Evolutionary conservation across 2,797 vertebrate species (phyloP).

Genomic region (Liparis tanakae): DNA sequence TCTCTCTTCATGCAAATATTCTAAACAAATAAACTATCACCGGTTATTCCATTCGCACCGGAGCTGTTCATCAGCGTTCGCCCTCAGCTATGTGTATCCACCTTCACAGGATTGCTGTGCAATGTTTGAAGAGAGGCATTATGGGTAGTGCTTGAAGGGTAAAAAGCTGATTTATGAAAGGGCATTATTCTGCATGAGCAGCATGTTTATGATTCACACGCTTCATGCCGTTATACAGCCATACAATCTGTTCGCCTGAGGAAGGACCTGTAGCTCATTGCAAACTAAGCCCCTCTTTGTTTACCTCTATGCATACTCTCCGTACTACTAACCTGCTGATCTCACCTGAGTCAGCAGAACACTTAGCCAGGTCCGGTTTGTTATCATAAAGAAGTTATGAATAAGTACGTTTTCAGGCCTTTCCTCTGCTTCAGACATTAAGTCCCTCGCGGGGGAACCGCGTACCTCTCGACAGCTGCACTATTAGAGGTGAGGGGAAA

Average conservation of each 20-base stretch:
- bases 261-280: constrained; percentile 57
- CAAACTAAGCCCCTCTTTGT: constrained; percentile 41
- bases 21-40: constrained; percentile 23
- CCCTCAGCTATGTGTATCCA: constrained; percentile 28
- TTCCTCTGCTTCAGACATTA: background rate
- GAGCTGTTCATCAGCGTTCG: constrained; percentile 44
- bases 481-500: constrained; percentile 18
- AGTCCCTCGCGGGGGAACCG: constrained; percentile 21
- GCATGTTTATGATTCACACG: constrained; percentile 32
- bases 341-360: constrained; percentile 53
- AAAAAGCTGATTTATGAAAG: background rate
- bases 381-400: constrained; percentile 33
- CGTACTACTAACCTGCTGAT: constrained; percentile 19
- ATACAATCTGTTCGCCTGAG: constrained; percentile 57
- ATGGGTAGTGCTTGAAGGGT: constrained; percentile 2
- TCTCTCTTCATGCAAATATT: constrained; percentile 38
- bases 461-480: constrained; percentile 6
- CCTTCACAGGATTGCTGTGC: constrained; percentile 20
- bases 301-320: constrained; percentile 34
- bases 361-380: constrained; percentile 30
- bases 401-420: constrained; percentile 15
- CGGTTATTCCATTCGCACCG: constrained; percentile 20
- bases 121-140: constrained; percentile 25
- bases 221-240: constrained; percentile 37
- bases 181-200: constrained; percentile 28